Base-by-base conservation (phyloP, 2,113 vertebrate species). In the Marmota monax region DNA sequence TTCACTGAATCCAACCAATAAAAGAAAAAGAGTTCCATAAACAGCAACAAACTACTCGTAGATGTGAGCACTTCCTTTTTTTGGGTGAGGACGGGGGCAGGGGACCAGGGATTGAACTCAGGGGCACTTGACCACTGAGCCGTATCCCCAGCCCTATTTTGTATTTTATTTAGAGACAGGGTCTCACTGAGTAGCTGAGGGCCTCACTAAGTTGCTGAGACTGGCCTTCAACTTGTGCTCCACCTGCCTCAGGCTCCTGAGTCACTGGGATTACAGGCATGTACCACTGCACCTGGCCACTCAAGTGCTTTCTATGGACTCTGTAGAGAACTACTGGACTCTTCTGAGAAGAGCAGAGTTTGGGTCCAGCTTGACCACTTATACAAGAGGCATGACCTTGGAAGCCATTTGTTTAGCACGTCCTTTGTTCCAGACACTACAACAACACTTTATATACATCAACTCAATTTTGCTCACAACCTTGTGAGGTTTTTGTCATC, bases 1-100 rank as follows among this genome's bases (percentile, higher is more conserved):
- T 99, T 99, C 97, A 97, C 99, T 99, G 96, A 78, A 86, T 82
- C 23, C 86, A 88, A 96, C 74, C 87, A 20, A 89, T 42, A 74
- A 90, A 42, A 93, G 51, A 74, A 90, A 96, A 32, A 82, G 29
- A 93, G 65, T 17, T 93, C 67, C 32, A 58, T 56, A 29, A 95
- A 9, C 23, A 84, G 88, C 65, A 29, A 73, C 67, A 70, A 45
- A 13, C 51, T 29, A 16, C n/a, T 20, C 2, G 7, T 7, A 22
- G 18, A 58, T 22, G 7, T 58, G 8, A 7, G 56, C 56, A 20
- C 56, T 58, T 58, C 7, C 7, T 22, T 58, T 22, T 58, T 58
- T 4, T 58, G 48, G 48, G 12, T 45, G 45, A 45, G 45, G 45
- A 45, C 7, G 45, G 45, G 45, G 45, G 45, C 45, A 45, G 5